A percentile compares a stretch with the other conserved stretches of the same genome.
Evolutionary conservation across 2,797 vertebrate species (phyloP).

Genomic region (Myotis daubentonii): DNA sequence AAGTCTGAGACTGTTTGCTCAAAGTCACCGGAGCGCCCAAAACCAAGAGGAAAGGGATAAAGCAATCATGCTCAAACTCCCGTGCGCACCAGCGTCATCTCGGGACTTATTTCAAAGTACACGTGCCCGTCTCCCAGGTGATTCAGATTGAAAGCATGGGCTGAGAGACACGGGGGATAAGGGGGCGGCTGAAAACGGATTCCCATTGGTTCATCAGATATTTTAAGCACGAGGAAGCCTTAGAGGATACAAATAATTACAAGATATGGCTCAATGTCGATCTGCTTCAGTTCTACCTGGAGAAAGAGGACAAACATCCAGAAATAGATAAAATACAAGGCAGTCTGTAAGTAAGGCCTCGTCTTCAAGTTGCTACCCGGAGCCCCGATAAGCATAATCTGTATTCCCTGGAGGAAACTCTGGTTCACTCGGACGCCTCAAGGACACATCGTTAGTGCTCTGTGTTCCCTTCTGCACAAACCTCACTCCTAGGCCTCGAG

Average conservation of each 20-base stretch:
- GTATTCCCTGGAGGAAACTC: neutral
- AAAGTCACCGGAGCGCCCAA: slow-evolving; percentile 34
- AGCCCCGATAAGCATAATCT: neutral
- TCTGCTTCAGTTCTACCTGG: neutral
- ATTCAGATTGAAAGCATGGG: neutral
- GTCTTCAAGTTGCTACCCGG: neutral
- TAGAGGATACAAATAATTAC: slow-evolving; percentile 60
- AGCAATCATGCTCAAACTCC: neutral
- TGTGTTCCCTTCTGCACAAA: neutral
- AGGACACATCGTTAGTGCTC: accelerated
- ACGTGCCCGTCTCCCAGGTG: neutral
- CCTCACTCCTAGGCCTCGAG: neutral
- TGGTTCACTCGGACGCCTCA: neutral
- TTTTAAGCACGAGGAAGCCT: slow-evolving; percentile 25
- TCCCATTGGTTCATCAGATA: slow-evolving; percentile 57
- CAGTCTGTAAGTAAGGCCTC: neutral
- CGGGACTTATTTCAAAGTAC: neutral
- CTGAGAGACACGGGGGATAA: slow-evolving; percentile 47
- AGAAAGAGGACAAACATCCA: neutral
- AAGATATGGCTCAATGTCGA: slow-evolving; percentile 21
- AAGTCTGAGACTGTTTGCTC: neutral
- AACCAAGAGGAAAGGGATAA: neutral
- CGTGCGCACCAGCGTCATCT: neutral
- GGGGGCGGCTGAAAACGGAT: neutral
- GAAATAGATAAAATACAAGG: slow-evolving; percentile 10